These are phyloP conservation scores for Lepidonotus clava DNA, from an alignment of 2,888 invertebrate genomes.

Conservation along the genomic window DNA sequence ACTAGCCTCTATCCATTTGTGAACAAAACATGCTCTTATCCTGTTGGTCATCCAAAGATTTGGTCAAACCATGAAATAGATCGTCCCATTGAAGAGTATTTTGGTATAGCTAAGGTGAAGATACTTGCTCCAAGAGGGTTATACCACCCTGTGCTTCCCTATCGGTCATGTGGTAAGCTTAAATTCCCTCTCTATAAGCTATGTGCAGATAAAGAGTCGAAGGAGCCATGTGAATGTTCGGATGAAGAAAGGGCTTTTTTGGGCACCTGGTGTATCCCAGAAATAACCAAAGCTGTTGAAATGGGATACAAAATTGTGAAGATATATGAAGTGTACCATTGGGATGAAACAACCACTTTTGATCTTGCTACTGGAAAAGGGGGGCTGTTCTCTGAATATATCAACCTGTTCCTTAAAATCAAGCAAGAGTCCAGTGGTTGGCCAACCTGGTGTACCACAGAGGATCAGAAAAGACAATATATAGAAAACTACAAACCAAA, in stretches of 20 bases:
- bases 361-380: neutral
- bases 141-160: constrained; percentile 70
- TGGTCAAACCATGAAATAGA: constrained; percentile 59
- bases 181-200: constrained; percentile 74
- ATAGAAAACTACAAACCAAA: constrained; percentile 58
- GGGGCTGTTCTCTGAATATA: constrained; percentile 65
- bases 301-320: neutral
- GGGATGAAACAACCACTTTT: neutral
- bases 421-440: constrained; percentile 71
- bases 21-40: constrained; percentile 63
- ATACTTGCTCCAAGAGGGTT: constrained; percentile 65
- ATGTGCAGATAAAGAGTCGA: constrained; percentile 69
- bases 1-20: constrained; percentile 69
- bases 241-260: neutral
- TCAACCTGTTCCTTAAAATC: constrained; percentile 70
- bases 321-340: constrained; percentile 19
- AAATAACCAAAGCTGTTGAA: neutral
- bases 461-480: constrained; percentile 65
- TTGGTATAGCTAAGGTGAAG: constrained; percentile 64
- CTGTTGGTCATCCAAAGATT: constrained; percentile 64
- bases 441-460: constrained; percentile 65
- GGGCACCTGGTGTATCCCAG: constrained; percentile 17
- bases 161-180: constrained; percentile 67
- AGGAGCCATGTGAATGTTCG: constrained; percentile 9
- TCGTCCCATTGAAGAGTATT: constrained; percentile 55